Base-by-base conservation (phyloP, 92 coral and sea anemone species). In the Phymanthus crucifer region DNA sequence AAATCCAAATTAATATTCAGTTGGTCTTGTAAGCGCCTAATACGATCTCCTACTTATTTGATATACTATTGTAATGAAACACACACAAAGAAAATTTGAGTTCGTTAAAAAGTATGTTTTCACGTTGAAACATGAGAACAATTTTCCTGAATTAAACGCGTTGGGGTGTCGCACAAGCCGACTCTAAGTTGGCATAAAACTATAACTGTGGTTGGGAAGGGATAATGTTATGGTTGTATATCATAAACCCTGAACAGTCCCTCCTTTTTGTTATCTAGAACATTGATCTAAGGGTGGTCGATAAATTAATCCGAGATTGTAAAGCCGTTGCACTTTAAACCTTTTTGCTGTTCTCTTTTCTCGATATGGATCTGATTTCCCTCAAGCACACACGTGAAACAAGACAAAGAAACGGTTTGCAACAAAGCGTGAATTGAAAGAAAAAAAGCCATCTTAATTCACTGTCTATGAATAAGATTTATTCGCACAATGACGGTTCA, bases 321-420 rank as follows among this genome's bases (percentile, higher is more conserved):
- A 77, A 77, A 17, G 37, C 46, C 46, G 35, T 36, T 66, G 56
- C 75, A 79, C 66, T 69, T 79, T 35, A 23, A 70, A 70, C 21
- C 29, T 9, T n/a, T 54, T 43, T 34, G 66, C 68, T n/a, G 83
- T 79, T 68, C 75, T 67, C 75, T 67, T 70, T 79, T 79, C 75
- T 70, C 47, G 82, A 65, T 78, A 65, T 23, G 65, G 21, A 64
- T 77, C 83, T 54, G 78, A 36, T 7, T 40, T 50, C 83, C 80
- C 80, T 74, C 73, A 5, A 73, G 86, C 80, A 64, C 36, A 74
- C 80, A 82, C 79, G 80, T 66, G 80, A 73, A 73, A 21, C 17
- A 40, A 50, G 47, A 82, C 86, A 82, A 82, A 82, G 74, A 37
- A 52, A 72, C 31, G 64, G 66, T 40, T 61, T 48, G 37, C 46